Conservation (phyloP, 2,797 vertebrate species). For the Borostomias antarcticus region DNA sequence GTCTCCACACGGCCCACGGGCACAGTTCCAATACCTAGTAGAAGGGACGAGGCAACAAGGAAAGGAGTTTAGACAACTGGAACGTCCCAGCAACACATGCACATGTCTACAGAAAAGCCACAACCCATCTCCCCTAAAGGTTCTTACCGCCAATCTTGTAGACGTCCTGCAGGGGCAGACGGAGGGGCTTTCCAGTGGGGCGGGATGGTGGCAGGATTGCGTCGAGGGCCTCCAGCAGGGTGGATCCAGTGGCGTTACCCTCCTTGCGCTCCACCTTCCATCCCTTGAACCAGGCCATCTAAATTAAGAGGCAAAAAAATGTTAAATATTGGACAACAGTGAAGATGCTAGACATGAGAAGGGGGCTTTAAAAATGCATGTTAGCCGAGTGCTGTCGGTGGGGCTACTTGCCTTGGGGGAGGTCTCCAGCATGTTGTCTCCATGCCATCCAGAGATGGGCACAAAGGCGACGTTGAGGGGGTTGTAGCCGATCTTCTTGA, state of each 20-base stretch:
- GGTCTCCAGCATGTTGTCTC: constrained; percentile 69
- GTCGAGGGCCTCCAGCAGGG: constrained; percentile 65
- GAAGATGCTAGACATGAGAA: background rate
- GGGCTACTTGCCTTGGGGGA: constrained; percentile 54
- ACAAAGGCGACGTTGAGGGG: constrained; percentile 74
- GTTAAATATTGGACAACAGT: too few species aligned
- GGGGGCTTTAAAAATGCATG: too few species aligned
- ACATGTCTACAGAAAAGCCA: background rate
- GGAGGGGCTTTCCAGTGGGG: constrained; percentile 61
- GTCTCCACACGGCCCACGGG: constrained; percentile 65
- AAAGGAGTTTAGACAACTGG: background rate
- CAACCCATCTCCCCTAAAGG: too few species aligned
- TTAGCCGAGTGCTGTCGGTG: too few species aligned
- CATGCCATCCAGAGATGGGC: constrained; percentile 80
- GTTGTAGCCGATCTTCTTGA: constrained; percentile 87
- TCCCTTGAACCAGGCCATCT: constrained; percentile 72
- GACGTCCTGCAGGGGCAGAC: constrained; percentile 63
- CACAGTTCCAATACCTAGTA: constrained; percentile 62
- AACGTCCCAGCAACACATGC: background rate
- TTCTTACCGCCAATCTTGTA: constrained; percentile 67
- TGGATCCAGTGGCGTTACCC: constrained; percentile 50
- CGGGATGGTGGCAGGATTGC: constrained; percentile 57
- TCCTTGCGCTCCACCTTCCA: constrained; percentile 70
- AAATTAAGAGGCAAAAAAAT: background rate
- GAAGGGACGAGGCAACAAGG: background rate